Evolutionary conservation across 2,797 vertebrate species (phyloP).

Genomic region (Tadarida brasiliensis): DNA sequence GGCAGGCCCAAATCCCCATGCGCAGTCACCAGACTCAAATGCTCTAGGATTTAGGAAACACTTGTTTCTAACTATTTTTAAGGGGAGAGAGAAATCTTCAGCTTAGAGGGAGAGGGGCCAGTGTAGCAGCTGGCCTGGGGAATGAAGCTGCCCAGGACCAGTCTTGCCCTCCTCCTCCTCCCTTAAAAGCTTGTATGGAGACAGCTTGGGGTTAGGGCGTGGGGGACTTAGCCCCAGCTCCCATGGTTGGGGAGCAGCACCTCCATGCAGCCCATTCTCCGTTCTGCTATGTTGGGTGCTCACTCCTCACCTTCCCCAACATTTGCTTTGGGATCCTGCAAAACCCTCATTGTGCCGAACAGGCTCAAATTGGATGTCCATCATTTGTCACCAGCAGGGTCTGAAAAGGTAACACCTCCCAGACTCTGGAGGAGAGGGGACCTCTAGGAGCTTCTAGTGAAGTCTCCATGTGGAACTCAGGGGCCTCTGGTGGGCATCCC

Average conservation of each 20-base stretch:
- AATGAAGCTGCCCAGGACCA: not conserved
- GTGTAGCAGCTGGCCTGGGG: not conserved
- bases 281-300: not conserved
- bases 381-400: not conserved
- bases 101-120: not conserved
- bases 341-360: not conserved
- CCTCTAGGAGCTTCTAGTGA: not conserved
- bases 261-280: not conserved
- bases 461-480: not conserved
- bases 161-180: not conserved
- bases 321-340: not conserved
- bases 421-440: not conserved
- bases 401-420: not conserved
- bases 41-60: not conserved
- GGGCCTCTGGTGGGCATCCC: not conserved
- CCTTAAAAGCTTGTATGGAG: not conserved
- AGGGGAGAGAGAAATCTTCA: not conserved
- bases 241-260: not conserved
- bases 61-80: constrained; percentile 15
- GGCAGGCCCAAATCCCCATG: not conserved
- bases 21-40: not conserved
- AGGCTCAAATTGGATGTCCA: not conserved
- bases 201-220: too few species aligned
- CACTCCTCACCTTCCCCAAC: not conserved
- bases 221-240: not conserved